Evolutionary conservation across 2,888 invertebrate genomes (phyloP), one percentile per base, ranked within the genome.

Genomic region (Lucinisca nassula): DNA sequence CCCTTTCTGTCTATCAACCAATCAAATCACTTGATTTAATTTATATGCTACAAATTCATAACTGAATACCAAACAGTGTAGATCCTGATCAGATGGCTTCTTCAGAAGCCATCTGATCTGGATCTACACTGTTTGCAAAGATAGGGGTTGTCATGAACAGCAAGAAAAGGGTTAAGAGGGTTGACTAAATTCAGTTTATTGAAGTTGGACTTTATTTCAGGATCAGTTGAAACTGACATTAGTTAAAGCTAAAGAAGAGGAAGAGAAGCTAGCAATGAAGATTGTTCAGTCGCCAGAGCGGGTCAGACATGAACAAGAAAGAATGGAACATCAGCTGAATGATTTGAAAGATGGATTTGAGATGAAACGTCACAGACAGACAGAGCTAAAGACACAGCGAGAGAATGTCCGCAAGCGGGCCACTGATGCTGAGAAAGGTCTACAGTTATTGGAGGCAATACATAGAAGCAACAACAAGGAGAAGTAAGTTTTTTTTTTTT

Each of bases 281-380:
- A 95, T 95, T 73, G 94, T 95, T 0, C 94, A 94, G 83, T 95
- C 95, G 4, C 95, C 95, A 0, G 93, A 94, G 51, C 91, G 93
- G 37, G 92, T 95, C 27, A 92, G 90, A 75, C 92, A 92, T 45
- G 94, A 94, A 51, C 91, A 92, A 78, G 93, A 92, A 1, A 90
- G 92, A 6, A 90, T 93, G 82, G 85, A 92, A 40, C 86, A 91
- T 27, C 91, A 92, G 58, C 79, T 94, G n/a, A 61, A 72, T 17
- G 40, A 77, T 4, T 87, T 94, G 37, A 92, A 90, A 27, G 75
- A 84, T 8, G 85, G 81, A 21, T 84, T 92, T 77, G 90, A 91
- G 32, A 86, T 92, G 74, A 92, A 92, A 32, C 74, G 87, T 21
- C 77, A 89, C n/a, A 84, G 92, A 37, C 58, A 92, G 12, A 84